Evolutionary conservation across 1,140 invertebrate species (phyloP), one percentile per base, ranked within the genome.

Genomic region (Heliconius hewitsoni): DNA sequence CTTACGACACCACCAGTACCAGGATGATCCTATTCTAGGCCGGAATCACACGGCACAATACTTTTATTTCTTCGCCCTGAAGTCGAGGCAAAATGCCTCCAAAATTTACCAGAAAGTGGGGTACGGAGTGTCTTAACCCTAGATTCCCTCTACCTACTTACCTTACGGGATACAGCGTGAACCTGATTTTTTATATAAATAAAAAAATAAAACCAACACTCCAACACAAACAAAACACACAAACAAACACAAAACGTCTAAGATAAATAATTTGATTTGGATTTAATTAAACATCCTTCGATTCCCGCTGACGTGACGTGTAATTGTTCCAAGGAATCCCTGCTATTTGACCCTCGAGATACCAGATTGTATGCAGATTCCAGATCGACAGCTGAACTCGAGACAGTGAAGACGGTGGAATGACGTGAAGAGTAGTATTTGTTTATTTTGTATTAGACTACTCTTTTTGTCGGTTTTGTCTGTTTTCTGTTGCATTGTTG

Each of bases 221-320:
- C 84, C 84, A 81, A 34, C 74, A 77, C 13, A 74, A 19, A 81
- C 84, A 73, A 34, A 34, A 42, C 39, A 42, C 27, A 8, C 34
- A 23, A 77, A 75, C 73, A 42, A 79, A 50, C n/a, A 75, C n/a
- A 71, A 52, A 73, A 77, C 77, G 34, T 85, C 86, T 88, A 81
- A 77, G 82, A 86, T 88, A 90, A 46, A 13, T 46, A 11, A 89
- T 90, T 89, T 87, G 89, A 87, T 89, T 86, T 83, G 84, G 81
- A 90, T 90, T 90, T 89, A 90, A 90, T 90, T 90, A 90, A 90
- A 88, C 78, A 77, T 77, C 77, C 81, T 84, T 90, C 89, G 89
- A 85, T 84, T 82, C 77, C 52, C 19, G 13, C 80, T 77, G 71
- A 76, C 75, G 71, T 79, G 80, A 82, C 60, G 72, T 82, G 82